Conservation (phyloP, 2,113 vertebrate species). For the Zootoca vivipara region DNA sequence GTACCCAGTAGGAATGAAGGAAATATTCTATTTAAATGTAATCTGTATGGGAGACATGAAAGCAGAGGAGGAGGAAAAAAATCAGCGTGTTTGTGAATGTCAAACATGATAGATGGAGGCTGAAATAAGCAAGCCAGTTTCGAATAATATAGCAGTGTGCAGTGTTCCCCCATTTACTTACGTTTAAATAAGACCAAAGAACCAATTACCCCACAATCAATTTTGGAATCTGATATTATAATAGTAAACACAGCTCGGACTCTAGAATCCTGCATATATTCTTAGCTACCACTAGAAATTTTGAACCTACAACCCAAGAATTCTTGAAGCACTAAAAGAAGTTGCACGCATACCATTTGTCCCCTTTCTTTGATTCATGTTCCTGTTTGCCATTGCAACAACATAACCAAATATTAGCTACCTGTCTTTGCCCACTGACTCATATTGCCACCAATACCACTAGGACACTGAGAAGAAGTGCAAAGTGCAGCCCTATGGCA, state of each 20-base stretch:
- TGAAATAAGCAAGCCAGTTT: constrained; percentile 56
- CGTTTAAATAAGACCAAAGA: constrained; percentile 29
- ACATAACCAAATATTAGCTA: neutral
- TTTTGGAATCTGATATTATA: constrained; percentile 1
- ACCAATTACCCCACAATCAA: constrained; percentile 10
- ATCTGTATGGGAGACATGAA: constrained; percentile 16
- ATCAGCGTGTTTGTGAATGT: constrained; percentile 40
- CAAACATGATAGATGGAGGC: constrained; percentile 61
- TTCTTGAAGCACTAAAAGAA: neutral
- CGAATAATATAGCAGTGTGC: constrained; percentile 24
- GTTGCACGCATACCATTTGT: neutral
- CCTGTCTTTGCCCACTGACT: neutral
- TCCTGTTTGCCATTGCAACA: neutral
- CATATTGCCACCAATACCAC: neutral
- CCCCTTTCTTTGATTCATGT: neutral
- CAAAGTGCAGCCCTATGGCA: no score
- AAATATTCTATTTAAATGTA: constrained; percentile 27
- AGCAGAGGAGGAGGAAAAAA: constrained; percentile 25
- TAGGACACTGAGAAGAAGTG: no score
- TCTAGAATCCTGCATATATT: neutral
- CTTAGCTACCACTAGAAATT: neutral
- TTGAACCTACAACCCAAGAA: neutral
- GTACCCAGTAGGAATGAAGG: rapidly evolving
- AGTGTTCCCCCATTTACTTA: constrained; percentile 11
- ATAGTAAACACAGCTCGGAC: neutral